Base-by-base conservation (phyloP, 2,797 vertebrate genomes). In the Pseudocheirus occidentalis region DNA sequence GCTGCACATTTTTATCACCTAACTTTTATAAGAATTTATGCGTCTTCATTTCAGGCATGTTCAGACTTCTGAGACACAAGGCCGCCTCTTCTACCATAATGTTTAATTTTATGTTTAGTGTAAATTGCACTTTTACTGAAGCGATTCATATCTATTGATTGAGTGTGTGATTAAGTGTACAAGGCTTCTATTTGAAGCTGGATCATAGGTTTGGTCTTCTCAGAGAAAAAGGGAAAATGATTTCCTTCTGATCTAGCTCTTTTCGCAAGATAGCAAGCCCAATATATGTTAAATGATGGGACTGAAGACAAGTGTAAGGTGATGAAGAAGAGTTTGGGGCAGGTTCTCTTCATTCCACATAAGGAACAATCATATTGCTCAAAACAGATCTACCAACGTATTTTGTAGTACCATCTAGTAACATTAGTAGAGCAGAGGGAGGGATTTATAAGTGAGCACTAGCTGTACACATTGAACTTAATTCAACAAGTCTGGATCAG, bases 31-130 rank as follows among this genome's bases (percentile, higher is more conserved):
- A n/a, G 95, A n/a, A 94, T 93, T 95, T 95, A 55, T 91, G 5
- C 87, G 52, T 91, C 59, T 94, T 94, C 91, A 92, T 53, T 46
- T 46, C 50, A 0, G 91, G 92, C 40, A 94, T n/a, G 91, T 50
- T 55, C n/a, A 91, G 90, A 55, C 1, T 93, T 59, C 94, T 96
- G 14, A 94, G 52, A 95, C 21, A 90, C 46, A 92, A 94, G 40
- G 14, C 16, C 92, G 62, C 18, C 5, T 95, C 73, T 97, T 94
- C 92, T 91, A 92, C 18, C 4, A 90, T 90, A 90, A 93, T 90
- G 87, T 91, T 53, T 95, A 93, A 90, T 91, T 95, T 94, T 73
- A 53, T 7, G 29, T 94, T 90, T 96, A 55, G 24, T 13, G 95
- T 90, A 91, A 92, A 92, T 90, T 92, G 0, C 29, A 91, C 90